Evolutionary conservation across 2,113 vertebrate species (phyloP).

Genomic region (Mustelus asterias): DNA sequence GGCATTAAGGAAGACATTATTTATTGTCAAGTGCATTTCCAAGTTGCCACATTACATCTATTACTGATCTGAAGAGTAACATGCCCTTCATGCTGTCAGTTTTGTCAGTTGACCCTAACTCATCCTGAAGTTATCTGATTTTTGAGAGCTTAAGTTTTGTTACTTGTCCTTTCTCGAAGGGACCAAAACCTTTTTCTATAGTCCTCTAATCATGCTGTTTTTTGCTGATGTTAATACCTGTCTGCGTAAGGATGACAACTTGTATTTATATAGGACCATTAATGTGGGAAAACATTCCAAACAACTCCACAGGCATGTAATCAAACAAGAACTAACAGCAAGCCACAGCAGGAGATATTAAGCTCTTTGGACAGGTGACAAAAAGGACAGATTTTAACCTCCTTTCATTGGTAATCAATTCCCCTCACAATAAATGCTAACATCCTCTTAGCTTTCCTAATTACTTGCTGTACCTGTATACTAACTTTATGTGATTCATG

Average conservation of each 20-base stretch:
- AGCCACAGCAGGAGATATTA: neutral
- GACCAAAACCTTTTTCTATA: neutral
- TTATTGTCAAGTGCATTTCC: conserved; percentile 30
- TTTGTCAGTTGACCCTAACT: neutral
- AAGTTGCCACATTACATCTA: conserved; percentile 22
- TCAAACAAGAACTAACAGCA: neutral
- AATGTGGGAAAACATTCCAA: neutral
- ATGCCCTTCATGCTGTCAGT: conserved; percentile 33
- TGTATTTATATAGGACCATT: neutral
- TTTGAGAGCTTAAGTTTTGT: neutral
- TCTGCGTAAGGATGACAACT: neutral
- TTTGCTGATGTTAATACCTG: conserved; percentile 11
- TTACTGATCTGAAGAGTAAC: conserved; percentile 29
- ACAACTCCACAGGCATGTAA: neutral
- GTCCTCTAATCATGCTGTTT: neutral
- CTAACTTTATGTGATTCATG: too few relatives aligned
- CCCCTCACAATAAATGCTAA: too few relatives aligned
- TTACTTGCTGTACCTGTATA: too few relatives aligned
- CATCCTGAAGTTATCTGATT: conserved; percentile 19
- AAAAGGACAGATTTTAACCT: neutral
- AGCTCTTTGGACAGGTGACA: neutral
- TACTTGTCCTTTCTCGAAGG: neutral
- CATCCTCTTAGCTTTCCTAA: too few relatives aligned
- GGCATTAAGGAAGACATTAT: conserved; percentile 31
- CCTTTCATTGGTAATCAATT: too few relatives aligned